Conservation (phyloP, 2,888 invertebrate species). For the Ophioninae sp. region DNA sequence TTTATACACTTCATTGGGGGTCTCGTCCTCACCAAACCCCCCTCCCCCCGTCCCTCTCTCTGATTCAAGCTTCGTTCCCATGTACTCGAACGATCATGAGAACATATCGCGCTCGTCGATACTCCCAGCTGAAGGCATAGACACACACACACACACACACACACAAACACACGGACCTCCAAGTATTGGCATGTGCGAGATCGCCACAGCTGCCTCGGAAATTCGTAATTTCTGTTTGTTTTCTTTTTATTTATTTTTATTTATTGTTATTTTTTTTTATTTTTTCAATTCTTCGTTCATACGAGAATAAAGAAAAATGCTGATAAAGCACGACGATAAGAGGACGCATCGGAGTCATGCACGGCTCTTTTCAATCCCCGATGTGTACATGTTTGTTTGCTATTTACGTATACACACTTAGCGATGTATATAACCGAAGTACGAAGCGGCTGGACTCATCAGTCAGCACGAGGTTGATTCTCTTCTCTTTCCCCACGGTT, state of each 20-base stretch:
- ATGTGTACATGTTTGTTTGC: slow-evolving; percentile 16
- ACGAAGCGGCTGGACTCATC: slow-evolving; percentile 54
- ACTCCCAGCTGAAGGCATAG: not conserved
- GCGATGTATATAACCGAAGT: slow-evolving; percentile 10
- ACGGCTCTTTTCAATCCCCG: slow-evolving; percentile 33
- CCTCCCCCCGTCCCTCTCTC: too few relatives aligned
- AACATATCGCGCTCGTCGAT: slow-evolving; percentile 27
- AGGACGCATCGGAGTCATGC: slow-evolving; percentile 49
- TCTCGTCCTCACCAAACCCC: slow-evolving; percentile 1
- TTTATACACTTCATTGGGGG: slow-evolving; percentile 33
- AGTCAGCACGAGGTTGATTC: slow-evolving; percentile 43
- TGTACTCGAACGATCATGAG: slow-evolving; percentile 47
- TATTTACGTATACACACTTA: slow-evolving; percentile 7
- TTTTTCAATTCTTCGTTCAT: slow-evolving; percentile 1
- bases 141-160: not conserved
- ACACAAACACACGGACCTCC: not conserved
- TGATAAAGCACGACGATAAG: slow-evolving; percentile 54
- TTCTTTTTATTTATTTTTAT: not conserved
- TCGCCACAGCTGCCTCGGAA: slow-evolving; percentile 51
- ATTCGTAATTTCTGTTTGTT: slow-evolving; percentile 48
- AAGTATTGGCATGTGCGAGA: slow-evolving; percentile 8
- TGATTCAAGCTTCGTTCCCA: slow-evolving; percentile 41
- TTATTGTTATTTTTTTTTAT: slow-evolving; percentile 8
- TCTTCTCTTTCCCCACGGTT: slow-evolving; percentile 31
- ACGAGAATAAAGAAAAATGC: slow-evolving; percentile 45